Percentiles rank a stretch among this genome's conserved stretches.
These are phyloP conservation scores for Acanthosoma haemorrhoidale DNA, from an alignment of 2,888 invertebrate species.

Conservation along the genomic window DNA sequence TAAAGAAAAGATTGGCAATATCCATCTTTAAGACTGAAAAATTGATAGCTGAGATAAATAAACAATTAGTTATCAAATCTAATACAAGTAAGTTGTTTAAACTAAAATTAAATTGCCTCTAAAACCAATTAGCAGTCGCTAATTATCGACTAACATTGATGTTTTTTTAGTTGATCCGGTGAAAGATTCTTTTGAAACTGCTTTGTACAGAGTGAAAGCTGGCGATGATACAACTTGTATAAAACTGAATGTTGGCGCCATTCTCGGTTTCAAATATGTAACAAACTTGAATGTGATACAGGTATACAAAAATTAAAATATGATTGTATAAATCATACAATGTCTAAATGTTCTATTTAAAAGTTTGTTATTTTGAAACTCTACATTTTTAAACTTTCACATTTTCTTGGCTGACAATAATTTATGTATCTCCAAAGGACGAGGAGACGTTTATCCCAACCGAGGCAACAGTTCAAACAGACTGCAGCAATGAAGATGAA, in stretches of 20 bases:
- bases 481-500: conserved; percentile 68
- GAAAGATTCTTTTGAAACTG: conserved; percentile 23
- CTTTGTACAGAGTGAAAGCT: conserved; percentile 44
- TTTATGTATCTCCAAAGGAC: conserved; percentile 53
- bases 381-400: too few species aligned
- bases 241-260: conserved; percentile 67
- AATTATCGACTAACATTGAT: too few species aligned
- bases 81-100: too few species aligned
- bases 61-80: too few species aligned
- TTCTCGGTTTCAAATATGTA: conserved; percentile 63
- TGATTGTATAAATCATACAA: too few species aligned
- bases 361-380: too few species aligned
- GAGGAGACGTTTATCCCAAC: conserved; percentile 71
- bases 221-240: conserved; percentile 72
- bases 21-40: conserved; percentile 33
- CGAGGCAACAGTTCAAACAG: conserved; percentile 64
- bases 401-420: too few species aligned
- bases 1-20: neutral
- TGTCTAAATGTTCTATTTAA: too few species aligned
- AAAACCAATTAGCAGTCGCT: too few species aligned
- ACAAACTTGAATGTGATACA: conserved; percentile 60
- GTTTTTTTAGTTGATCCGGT: neutral
- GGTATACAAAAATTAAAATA: too few species aligned
- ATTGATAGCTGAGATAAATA: conserved; percentile 37
- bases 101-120: too few species aligned